These are phyloP conservation scores for Cartodere bifasciata DNA, from an alignment of 2,888 invertebrate species.

Conservation along the genomic window DNA sequence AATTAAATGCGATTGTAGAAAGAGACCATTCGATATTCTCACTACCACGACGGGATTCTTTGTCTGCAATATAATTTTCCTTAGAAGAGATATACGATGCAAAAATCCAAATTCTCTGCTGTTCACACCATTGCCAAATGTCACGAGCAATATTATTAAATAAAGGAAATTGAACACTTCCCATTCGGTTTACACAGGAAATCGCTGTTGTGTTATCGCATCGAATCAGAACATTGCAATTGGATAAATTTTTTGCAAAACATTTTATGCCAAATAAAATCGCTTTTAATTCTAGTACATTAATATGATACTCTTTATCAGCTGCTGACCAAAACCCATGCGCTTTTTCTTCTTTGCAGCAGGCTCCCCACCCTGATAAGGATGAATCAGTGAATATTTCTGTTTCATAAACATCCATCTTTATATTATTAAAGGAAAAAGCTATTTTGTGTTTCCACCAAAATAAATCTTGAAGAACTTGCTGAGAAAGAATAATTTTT, in stretches of 20 bases:
- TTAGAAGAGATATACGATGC: conserved; percentile 16
- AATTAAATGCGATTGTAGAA: conserved; percentile 1
- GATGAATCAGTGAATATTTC: conserved; percentile 7
- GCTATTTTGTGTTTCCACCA: background rate
- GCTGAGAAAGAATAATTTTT: too few species aligned
- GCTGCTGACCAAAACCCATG: conserved; percentile 3
- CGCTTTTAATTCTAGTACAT: conserved; percentile 15
- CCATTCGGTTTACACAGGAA: conserved; percentile 17
- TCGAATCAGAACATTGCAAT: conserved; percentile 15
- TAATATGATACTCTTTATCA: conserved; percentile 7
- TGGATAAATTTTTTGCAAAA: conserved; percentile 11
- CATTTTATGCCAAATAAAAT: conserved; percentile 14
- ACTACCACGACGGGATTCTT: conserved; percentile 14
- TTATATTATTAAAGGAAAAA: conserved; percentile 2
- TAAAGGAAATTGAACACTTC: conserved; percentile 12
- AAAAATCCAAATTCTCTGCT: conserved; percentile 13
- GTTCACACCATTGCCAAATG: conserved; percentile 17
- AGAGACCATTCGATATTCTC: conserved; percentile 14
- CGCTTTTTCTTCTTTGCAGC: background rate
- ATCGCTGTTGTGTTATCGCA: conserved; percentile 18
- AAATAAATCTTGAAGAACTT: too few species aligned
- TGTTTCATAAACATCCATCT: background rate
- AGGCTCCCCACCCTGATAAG: conserved; percentile 7
- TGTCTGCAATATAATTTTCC: conserved; percentile 18
- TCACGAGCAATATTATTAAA: conserved; percentile 12